Conservation (phyloP, 2,113 vertebrate species). For the Otus sunia region DNA sequence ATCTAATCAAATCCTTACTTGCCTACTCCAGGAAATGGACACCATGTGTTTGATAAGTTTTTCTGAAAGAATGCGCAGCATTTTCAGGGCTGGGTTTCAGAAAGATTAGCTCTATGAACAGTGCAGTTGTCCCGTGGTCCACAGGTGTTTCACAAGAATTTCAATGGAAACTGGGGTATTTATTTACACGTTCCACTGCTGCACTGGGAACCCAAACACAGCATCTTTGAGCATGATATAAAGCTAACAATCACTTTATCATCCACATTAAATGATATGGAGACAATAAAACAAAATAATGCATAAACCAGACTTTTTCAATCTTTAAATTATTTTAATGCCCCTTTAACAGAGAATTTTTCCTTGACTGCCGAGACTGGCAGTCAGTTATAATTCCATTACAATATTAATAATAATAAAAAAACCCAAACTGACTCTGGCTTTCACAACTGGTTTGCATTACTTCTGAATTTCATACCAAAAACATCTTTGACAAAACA, state of each 20-base stretch:
- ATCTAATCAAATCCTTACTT: neutral
- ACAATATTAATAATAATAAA: neutral
- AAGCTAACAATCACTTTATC: neutral
- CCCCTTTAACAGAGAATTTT: neutral
- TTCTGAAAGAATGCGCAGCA: neutral
- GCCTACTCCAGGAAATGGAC: neutral
- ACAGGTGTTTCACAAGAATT: conserved; percentile 51
- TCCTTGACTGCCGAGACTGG: neutral
- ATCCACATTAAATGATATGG: neutral
- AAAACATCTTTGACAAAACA: neutral
- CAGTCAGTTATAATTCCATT: neutral
- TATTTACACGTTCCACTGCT: conserved; percentile 32
- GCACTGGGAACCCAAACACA: conserved; percentile 7
- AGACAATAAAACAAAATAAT: neutral
- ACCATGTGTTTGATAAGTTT: neutral
- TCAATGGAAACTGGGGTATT: neutral
- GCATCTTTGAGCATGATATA: neutral
- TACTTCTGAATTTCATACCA: conserved; percentile 20
- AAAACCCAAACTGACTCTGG: neutral
- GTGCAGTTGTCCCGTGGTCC: conserved; percentile 16
- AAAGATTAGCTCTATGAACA: conserved; percentile 24
- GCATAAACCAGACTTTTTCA: neutral
- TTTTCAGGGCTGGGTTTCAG: conserved; percentile 31
- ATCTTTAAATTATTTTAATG: neutral
- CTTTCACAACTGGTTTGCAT: conserved; percentile 23